Evolutionary conservation across 2,797 vertebrate genomes (phyloP), one percentile per base, ranked within the genome.

Genomic region (Notoglanidium macrostoma): DNA sequence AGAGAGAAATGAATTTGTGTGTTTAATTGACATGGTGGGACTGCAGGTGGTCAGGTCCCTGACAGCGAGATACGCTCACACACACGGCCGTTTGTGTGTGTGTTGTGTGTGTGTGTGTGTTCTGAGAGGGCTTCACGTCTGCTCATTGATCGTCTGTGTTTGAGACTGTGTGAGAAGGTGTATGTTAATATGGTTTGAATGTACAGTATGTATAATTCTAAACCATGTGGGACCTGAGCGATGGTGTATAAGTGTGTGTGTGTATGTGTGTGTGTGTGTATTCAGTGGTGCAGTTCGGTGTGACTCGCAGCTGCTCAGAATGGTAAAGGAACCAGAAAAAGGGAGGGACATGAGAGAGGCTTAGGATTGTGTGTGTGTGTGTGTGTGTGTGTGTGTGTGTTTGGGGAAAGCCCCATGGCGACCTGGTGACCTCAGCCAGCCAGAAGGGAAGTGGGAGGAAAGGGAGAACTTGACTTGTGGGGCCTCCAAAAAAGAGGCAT

Each of bases 391-490:
- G 59, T 79, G 91, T 88, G 80, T 86, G 87, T 81, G 80, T 87
- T 65, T 74, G 91, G 90, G 90, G 91, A 92, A 94, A 93, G 90
- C 93, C 92, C 93, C 92, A 89, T 90, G 92, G 88, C 94, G 93
- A 94, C 94, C 95, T 61, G 93, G 89, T 95, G 95, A 91, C 95
- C 94, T 88, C 67, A 86, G 89, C 93, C 89, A 74, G 95, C 93
- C 92, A 63, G 59, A 95, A 90, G 92, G 96, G 95, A 96, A 96
- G 94, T 94, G 89, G 92, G 87, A 85, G 92, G 93, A 96, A 96
- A 94, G 92, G 92, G 92, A 93, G 93, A 96, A 95, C 96, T 95
- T 96, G 95, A 96, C 94, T 95, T 92, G 93, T 92, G 94, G 93
- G 95, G 94, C 93, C 82, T 91, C 89, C 61, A 93, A 95, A 95